phyloP scores from a whole-genome alignment of 2,888 invertebrate genomes.

The Melanargia galathea region DNA sequence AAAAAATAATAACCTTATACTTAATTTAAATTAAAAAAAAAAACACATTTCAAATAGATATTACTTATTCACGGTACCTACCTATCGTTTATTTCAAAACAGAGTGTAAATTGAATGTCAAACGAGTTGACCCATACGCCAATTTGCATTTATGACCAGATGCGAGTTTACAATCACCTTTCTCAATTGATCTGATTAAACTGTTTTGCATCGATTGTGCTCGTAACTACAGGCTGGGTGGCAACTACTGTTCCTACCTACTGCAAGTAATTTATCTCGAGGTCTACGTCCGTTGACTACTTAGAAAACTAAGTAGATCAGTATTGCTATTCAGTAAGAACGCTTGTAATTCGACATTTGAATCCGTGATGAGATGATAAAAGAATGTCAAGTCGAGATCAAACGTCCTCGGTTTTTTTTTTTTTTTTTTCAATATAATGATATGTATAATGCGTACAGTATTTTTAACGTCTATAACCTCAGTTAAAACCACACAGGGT shows the following conservation, averaged over 20 bases:
- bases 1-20: too few relatives aligned
- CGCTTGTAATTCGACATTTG: not conserved
- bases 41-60: not conserved
- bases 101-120: constrained; percentile 47
- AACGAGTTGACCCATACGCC: constrained; percentile 43
- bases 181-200: constrained; percentile 36
- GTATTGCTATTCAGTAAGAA: not conserved
- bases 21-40: too few relatives aligned
- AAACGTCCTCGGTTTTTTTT: not conserved
- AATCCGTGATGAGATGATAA: constrained; percentile 10
- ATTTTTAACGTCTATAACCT: too few relatives aligned
- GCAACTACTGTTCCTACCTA: not conserved
- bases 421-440: too few relatives aligned
- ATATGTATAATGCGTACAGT: too few relatives aligned
- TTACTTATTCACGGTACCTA: not conserved
- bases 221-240: constrained; percentile 12
- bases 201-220: constrained; percentile 15
- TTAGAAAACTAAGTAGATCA: not conserved
- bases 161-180: constrained; percentile 37
- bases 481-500: too few relatives aligned
- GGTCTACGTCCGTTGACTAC: not conserved
- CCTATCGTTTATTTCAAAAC: constrained; percentile 13
- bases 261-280: not conserved
- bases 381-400: not conserved
- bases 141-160: constrained; percentile 42